Evolutionary conservation across 1,140 invertebrate species (phyloP).

Genomic region (Triops longicaudatus): DNA sequence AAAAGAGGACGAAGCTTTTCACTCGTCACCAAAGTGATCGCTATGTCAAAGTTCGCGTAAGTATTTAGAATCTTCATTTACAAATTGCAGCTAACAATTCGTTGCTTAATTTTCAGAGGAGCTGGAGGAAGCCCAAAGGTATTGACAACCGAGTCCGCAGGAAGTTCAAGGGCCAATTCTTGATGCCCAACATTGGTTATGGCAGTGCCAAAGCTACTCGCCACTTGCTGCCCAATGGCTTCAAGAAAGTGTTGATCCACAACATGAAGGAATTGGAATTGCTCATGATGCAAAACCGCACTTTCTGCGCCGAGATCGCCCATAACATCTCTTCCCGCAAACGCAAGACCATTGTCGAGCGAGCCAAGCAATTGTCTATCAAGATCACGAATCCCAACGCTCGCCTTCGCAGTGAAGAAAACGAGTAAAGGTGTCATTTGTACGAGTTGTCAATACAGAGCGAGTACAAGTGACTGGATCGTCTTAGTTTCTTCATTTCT

Average conservation of each 20-base stretch:
- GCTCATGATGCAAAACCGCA: constrained; percentile 96
- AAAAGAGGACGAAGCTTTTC: constrained; percentile 94
- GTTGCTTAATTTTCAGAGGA: constrained; percentile 46
- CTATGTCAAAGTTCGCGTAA: constrained; percentile 88
- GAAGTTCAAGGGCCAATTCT: constrained; percentile 95
- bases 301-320: constrained; percentile 95
- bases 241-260: constrained; percentile 82
- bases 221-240: constrained; percentile 95
- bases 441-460: constrained; percentile 27
- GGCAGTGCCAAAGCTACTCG: constrained; percentile 87
- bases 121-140: constrained; percentile 93
- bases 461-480: constrained; percentile 15
- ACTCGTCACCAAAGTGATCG: constrained; percentile 93
- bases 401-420: constrained; percentile 92
- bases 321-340: constrained; percentile 95
- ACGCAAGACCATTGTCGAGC: constrained; percentile 88
- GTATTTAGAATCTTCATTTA: constrained; percentile 30
- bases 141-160: constrained; percentile 99
- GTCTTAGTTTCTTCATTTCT: neutral
- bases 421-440: constrained; percentile 65
- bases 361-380: constrained; percentile 91
- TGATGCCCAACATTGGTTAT: constrained; percentile 99
- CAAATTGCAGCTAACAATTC: constrained; percentile 10
- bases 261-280: constrained; percentile 95
- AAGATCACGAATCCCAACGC: constrained; percentile 93